Percentiles rank a stretch among this genome's conserved stretches.
phyloP scores from a whole-genome alignment of 2,113 vertebrate genomes.

The Salminus brasiliensis region DNA sequence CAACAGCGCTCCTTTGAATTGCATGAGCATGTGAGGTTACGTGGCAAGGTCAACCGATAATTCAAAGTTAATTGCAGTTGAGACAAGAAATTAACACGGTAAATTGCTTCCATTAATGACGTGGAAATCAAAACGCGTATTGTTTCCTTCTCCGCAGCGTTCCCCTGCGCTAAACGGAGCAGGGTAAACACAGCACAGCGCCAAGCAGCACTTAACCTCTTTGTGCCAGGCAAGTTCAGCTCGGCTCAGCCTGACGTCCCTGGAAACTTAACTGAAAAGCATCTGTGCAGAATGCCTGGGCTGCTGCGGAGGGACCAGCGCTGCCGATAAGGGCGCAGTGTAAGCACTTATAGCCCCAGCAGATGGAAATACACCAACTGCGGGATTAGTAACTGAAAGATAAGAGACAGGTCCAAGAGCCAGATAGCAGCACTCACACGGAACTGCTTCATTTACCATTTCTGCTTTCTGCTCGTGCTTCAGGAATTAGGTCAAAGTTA shows the following conservation, averaged over 20 bases:
- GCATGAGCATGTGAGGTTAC: constrained; percentile 28
- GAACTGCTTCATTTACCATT: constrained; percentile 19
- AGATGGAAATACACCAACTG: constrained; percentile 35
- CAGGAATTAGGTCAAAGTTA: constrained; percentile 34
- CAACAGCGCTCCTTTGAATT: constrained; percentile 38
- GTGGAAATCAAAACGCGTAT: constrained; percentile 46
- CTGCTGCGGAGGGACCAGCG: neutral
- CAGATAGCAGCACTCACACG: constrained; percentile 28
- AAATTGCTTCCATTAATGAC: constrained; percentile 48
- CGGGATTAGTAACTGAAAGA: constrained; percentile 15
- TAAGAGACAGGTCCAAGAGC: constrained; percentile 28
- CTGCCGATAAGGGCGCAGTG: constrained; percentile 26
- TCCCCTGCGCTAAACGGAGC: constrained; percentile 6
- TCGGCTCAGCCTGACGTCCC: neutral
- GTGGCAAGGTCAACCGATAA: constrained; percentile 47
- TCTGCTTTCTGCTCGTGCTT: neutral
- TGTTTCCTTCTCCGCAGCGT: constrained; percentile 34
- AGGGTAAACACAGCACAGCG: constrained; percentile 5
- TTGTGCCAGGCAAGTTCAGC: constrained; percentile 15
- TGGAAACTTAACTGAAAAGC: constrained; percentile 28
- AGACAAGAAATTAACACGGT: constrained; percentile 35
- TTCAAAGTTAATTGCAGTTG: constrained; percentile 45
- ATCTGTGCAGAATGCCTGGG: neutral
- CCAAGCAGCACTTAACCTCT: constrained; percentile 7
- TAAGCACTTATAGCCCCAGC: constrained; percentile 9